A percentile compares a stretch with the other conserved stretches of the same genome.
Conservation (phyloP, 2,797 vertebrate genomes). For the Enteromius paludinosus region DNA sequence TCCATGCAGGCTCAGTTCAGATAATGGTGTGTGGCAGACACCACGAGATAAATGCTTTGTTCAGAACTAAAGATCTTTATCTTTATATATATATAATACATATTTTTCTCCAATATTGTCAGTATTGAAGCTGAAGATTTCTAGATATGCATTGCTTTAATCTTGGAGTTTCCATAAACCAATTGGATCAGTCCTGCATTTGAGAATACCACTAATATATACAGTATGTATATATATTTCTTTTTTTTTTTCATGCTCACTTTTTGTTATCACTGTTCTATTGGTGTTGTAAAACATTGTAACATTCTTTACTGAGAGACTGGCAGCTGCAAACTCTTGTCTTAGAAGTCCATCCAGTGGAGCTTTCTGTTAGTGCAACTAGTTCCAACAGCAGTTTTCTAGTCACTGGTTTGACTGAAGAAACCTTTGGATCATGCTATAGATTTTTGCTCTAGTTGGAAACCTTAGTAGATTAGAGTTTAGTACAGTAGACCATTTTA, state of each 20-base stretch:
- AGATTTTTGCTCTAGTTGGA: background rate
- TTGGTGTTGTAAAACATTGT: background rate
- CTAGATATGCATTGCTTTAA: background rate
- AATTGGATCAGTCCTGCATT: background rate
- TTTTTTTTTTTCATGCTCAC: background rate
- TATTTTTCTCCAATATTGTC: background rate
- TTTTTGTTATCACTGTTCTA: background rate
- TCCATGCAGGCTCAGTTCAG: slow-evolving; percentile 6
- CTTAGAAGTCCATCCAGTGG: slow-evolving; percentile 72
- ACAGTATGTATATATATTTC: too few relatives aligned
- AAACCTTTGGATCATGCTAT: background rate
- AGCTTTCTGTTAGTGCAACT: slow-evolving; percentile 60
- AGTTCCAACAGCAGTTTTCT: background rate
- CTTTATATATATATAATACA: background rate
- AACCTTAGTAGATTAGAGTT: background rate
- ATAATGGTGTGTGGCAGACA: background rate
- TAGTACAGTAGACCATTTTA: background rate
- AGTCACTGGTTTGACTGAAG: background rate
- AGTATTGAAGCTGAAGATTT: background rate
- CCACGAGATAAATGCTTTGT: background rate
- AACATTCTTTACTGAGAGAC: background rate
- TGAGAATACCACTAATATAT: background rate
- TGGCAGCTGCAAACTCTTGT: slow-evolving; percentile 1
- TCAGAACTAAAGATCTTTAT: background rate
- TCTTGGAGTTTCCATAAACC: too few relatives aligned